Evolutionary conservation across 2,797 vertebrate genomes (phyloP), one percentile per base, ranked within the genome.

Genomic region (Siniperca scherzeri): DNA sequence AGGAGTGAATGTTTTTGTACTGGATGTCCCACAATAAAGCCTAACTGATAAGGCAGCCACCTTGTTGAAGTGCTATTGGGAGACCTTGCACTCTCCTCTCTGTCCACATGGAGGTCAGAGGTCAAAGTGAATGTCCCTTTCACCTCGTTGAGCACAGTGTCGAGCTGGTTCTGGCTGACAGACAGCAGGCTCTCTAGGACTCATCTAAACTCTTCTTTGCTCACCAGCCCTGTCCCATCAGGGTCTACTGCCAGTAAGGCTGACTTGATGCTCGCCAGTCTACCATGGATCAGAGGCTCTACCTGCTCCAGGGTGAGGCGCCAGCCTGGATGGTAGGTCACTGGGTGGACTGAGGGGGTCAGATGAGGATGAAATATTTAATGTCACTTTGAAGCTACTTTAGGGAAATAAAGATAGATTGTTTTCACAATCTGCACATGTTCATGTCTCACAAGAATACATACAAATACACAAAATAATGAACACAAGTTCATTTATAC

Each of bases 111-210:
- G 59, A 62, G 27, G 27, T 27, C 14, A 17, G 10, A 55, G 10
- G 8, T 13, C 4, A 46, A 14, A 12, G 21, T 0, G 13, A 7
- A 5, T 22, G 6, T 42, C 11, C 17, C 10, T 56, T 82, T 44
- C 87, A 96, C 95, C 94, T 95, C 87, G 44, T 86, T 73, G 86
- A 97, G 74, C 55, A 95, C 36, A 5, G 70, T 70, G 2, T 93
- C 87, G 74, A 94, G 95, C 80, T 96, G 93, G 1, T 71, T 88
- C 69, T 91, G 78, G 0, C 90, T 94, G 46, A 95, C 88, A 5
- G 84, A 79, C 75, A 95, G 69, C 52, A 95, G 81, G 30, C 74
- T 79, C 78, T 91, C 73, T 42, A 93, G 80, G 5, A 92, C 84
- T 17, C 89, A 80, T 40, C 81, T 88, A 87, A 96, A 95, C 64